phyloP scores from a whole-genome alignment of 1,140 invertebrate genomes.

The Leptonema lineaticorne region DNA sequence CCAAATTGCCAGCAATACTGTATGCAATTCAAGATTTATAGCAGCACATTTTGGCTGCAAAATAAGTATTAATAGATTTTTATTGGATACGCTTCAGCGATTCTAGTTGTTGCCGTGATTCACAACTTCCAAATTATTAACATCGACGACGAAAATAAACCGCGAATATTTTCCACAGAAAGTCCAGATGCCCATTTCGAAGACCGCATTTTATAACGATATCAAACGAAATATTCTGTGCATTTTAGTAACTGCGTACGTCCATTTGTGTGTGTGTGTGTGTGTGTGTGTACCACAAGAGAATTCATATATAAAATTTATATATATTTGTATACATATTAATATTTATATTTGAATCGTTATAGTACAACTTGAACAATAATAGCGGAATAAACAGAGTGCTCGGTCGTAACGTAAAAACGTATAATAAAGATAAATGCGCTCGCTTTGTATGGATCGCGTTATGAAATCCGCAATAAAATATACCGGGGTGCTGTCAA shows the following conservation, averaged over 20 bases:
- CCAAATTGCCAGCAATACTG: not conserved
- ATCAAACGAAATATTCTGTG: not conserved
- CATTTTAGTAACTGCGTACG: too few species aligned
- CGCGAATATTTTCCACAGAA: too few species aligned
- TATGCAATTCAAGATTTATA: not conserved
- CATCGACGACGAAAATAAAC: too few species aligned
- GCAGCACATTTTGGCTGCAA: not conserved
- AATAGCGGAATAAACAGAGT: conserved; percentile 18
- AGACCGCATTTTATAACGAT: not conserved
- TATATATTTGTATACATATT: too few species aligned
- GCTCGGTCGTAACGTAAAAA: conserved; percentile 16
- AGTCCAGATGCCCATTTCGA: not conserved
- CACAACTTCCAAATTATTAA: not conserved
- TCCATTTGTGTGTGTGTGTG: not conserved
- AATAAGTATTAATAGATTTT: conserved; percentile 7
- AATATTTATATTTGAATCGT: too few species aligned
- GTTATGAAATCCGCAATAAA: not conserved
- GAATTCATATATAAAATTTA: too few species aligned
- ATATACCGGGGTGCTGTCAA: not conserved
- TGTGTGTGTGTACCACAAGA: not conserved
- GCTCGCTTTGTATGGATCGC: conserved; percentile 17
- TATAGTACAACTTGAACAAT: conserved; percentile 13
- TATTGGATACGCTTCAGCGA: conserved; percentile 2
- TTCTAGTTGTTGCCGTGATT: not conserved
- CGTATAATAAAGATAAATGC: conserved; percentile 19